phyloP scores from a whole-genome alignment of 2,113 vertebrate genomes.

The Apodemus speciosus region DNA sequence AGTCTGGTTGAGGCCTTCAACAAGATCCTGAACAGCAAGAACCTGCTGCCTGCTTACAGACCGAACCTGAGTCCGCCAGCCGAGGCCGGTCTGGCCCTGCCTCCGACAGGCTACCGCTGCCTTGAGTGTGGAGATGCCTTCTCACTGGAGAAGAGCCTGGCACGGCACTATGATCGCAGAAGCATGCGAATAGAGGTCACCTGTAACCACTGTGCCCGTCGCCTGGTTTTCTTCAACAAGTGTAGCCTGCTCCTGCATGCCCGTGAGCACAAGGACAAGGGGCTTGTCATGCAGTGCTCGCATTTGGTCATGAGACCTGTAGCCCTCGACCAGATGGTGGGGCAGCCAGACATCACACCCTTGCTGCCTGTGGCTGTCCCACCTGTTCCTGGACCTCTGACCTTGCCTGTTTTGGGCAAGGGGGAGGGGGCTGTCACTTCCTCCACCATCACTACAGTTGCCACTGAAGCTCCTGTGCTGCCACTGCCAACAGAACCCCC shows the following conservation, averaged over 20 bases:
- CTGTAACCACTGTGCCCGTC: conserved; percentile 96
- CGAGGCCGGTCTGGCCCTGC: conserved; percentile 91
- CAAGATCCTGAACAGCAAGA: conserved; percentile 97
- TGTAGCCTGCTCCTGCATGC: conserved; percentile 96
- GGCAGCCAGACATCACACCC: conserved; percentile 90
- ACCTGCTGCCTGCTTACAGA: conserved; percentile 93
- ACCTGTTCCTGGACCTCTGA: conserved; percentile 63
- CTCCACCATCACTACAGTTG: not conserved
- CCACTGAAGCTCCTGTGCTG: conserved; percentile 83
- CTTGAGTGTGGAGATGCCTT: conserved; percentile 96
- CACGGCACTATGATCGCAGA: conserved; percentile 94
- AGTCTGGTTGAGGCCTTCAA: conserved; percentile 97
- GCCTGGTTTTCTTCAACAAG: conserved; percentile 98
- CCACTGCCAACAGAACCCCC: conserved; percentile 86
- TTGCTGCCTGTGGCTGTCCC: conserved; percentile 81
- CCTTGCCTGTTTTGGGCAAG: conserved; percentile 64
- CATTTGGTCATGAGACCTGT: conserved; percentile 96
- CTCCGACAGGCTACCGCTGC: conserved; percentile 91
- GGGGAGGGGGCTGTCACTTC: conserved; percentile 77
- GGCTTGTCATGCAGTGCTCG: conserved; percentile 98
- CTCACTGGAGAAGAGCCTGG: conserved; percentile 94
- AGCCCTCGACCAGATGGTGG: conserved; percentile 95
- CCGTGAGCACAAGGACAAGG: conserved; percentile 97
- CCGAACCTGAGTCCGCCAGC: conserved; percentile 91
- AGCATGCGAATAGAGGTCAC: conserved; percentile 98